Base-by-base conservation (phyloP, 92 coral and sea anemone genomes). In the Phenganax subtilis region DNA sequence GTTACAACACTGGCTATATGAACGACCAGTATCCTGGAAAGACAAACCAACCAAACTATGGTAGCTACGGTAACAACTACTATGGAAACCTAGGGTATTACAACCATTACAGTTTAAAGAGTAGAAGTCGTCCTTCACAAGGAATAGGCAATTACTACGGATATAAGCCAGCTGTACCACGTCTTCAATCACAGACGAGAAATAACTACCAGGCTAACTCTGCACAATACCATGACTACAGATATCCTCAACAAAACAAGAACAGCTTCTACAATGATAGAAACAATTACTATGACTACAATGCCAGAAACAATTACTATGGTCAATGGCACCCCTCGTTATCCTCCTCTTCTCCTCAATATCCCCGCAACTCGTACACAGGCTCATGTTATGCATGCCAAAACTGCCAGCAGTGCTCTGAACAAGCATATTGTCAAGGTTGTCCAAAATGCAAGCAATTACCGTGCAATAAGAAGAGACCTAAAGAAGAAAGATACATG, bases 401-500 rank as follows among this genome's bases (percentile, higher is more conserved):
- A 68, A 84, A 90, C 37, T 91, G 97, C 66, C 85, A 76, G 10
- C 91, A 89, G 69, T 91, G 97, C 63, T 68, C 87, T 7, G 76
- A 83, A 55, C 84, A 79, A 61, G 89, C 90, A 8, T 89, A 80
- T 62, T 89, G 90, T 59, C 77, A 87, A 59, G 92, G 91, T 27
- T 82, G 88, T 58, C 86, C 89, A 44, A 76, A 86, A 44, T 94
- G 98, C 61, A 90, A 92, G 28, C 20, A 86, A 57, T 59, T 89
- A 59, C 68, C 89, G 25, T 94, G 98, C 58, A 11, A 17, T 47
- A 79, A 79, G 74, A 79, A 79, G 69, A 30, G 58, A 8, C 72
- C 74, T 0, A 51, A 63, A 47, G 47, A 65, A 65, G 74, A 63
- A 53, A 79, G 31, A 25, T 64, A 79, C 30, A 16, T 47, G 53